Evolutionary conservation across 2,797 vertebrate species (phyloP), one percentile per base, ranked within the genome.

Genomic region (Taeniopygia guttata): DNA sequence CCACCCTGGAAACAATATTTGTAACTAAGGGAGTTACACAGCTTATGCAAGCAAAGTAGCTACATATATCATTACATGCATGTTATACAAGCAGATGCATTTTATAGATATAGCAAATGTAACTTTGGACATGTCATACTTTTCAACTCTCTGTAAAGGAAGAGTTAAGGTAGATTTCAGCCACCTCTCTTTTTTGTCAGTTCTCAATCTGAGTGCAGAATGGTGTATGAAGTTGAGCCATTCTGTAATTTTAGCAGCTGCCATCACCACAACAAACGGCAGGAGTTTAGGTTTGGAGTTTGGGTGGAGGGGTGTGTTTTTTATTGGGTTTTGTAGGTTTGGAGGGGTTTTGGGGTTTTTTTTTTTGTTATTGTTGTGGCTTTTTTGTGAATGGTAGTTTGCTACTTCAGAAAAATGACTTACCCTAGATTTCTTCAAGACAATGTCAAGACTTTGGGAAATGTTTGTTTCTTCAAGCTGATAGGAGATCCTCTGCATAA

Each of bases 281-380:
- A 25, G 25, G 27, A 22, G 16, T 59, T 45, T 29, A 13, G 11
- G 27, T 76, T 68, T 29, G 32, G 45, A 67, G 7, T 45, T 13
- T 59, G 10, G 4, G 32, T 15, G 3, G 4, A 15, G 5, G 2
- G 8, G 2, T 36, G 8, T 45, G 22, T 10, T 15, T 30, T 22
- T 58, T 38, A 32, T 25, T n/a, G 12, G 10, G 5, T 45, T 68
- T 52, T 76, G 38, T 25, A 32, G 5, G 29, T 38, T 76, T 84
- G 58, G 19, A 30, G 9, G 10, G 7, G 1, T 25, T 34, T 30
- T 6, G 40, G 40, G 11, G 11, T 15, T 40, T 40, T 40, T 40
- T 40, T 40, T 40, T 40, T 12, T 38, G 16, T 30, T 52, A 18
- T 29, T 66, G 7, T 58, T 26, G 56, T 58, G 15, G 4, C 1